Percentiles rank a stretch among this genome's conserved stretches.
These are phyloP conservation scores for Rhagonycha fulva DNA, from an alignment of 2,888 invertebrate species.

Conservation along the genomic window DNA sequence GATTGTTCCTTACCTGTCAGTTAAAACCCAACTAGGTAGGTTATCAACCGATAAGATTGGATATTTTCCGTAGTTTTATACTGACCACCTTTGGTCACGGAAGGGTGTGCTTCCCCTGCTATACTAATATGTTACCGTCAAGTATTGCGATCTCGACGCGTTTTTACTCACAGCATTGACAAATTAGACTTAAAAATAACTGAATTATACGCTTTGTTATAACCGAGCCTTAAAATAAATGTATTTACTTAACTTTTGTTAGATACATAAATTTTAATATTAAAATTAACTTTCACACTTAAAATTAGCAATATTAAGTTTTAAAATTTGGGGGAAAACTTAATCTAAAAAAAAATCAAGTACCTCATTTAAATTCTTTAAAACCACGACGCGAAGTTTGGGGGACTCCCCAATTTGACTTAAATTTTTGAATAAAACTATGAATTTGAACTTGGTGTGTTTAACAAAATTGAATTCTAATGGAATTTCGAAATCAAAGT, in stretches of 20 bases:
- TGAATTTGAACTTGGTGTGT: neutral
- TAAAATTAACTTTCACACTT: neutral
- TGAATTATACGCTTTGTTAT: neutral
- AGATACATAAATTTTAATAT: neutral
- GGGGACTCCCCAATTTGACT: neutral
- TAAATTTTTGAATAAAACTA: neutral
- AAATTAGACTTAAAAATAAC: conserved; percentile 10
- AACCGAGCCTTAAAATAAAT: neutral
- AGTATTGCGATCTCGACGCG: conserved; percentile 13
- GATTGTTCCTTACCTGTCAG: conserved; percentile 11
- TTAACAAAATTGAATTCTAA: neutral
- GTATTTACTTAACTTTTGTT: neutral
- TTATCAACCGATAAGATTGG: conserved; percentile 20
- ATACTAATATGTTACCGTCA: conserved; percentile 23
- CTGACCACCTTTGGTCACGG: conserved; percentile 20
- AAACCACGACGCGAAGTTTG: neutral
- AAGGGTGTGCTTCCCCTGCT: conserved; percentile 23
- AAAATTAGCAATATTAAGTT: neutral
- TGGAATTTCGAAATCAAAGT: neutral
- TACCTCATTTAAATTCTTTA: neutral
- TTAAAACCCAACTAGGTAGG: conserved; percentile 18
- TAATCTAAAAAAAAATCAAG: neutral
- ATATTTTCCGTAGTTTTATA: conserved; percentile 21
- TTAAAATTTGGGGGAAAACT: neutral
- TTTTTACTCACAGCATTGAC: conserved; percentile 11